Conservation (phyloP, 2,113 vertebrate species). For the Stictonetta naevosa region DNA sequence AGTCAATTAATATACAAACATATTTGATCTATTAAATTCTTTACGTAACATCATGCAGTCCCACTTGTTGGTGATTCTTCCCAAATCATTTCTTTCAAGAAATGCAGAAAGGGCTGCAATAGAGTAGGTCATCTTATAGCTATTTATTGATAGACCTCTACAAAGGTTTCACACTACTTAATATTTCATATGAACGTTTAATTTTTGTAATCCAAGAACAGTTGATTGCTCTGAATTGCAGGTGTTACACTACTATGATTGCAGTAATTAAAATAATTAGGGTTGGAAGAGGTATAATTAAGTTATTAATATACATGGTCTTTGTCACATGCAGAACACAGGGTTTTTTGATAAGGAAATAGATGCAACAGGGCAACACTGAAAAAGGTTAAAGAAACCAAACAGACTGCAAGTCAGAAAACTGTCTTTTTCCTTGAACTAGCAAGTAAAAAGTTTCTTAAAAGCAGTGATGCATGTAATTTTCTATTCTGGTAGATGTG, state of each 20-base stretch:
- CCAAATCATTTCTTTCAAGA: not conserved
- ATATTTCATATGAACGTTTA: conserved; percentile 27
- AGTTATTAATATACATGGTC: conserved; percentile 30
- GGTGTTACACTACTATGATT: conserved; percentile 31
- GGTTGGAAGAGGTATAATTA: conserved; percentile 36
- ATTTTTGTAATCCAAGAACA: conserved; percentile 13
- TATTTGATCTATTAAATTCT: not conserved
- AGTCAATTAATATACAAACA: not conserved
- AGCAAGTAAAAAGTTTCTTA: not conserved
- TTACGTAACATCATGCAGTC: not conserved
- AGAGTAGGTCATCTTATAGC: not conserved
- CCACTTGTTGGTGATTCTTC: not conserved
- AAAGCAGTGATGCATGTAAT: not conserved
- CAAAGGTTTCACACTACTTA: not conserved
- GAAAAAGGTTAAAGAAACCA: not conserved
- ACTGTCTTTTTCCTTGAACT: not conserved
- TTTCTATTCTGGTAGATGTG: not conserved
- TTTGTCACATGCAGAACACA: conserved; percentile 28
- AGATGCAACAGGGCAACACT: not conserved
- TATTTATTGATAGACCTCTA: not conserved
- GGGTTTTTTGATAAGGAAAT: not conserved
- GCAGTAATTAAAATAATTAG: conserved; percentile 65
- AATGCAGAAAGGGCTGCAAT: not conserved
- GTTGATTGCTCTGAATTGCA: conserved; percentile 62
- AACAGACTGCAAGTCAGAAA: not conserved